A percentile compares a stretch with the other conserved stretches of the same genome.
These are phyloP conservation scores for Orthonevra nobilis DNA, from an alignment of 2,888 invertebrate genomes.

Conservation along the genomic window DNA sequence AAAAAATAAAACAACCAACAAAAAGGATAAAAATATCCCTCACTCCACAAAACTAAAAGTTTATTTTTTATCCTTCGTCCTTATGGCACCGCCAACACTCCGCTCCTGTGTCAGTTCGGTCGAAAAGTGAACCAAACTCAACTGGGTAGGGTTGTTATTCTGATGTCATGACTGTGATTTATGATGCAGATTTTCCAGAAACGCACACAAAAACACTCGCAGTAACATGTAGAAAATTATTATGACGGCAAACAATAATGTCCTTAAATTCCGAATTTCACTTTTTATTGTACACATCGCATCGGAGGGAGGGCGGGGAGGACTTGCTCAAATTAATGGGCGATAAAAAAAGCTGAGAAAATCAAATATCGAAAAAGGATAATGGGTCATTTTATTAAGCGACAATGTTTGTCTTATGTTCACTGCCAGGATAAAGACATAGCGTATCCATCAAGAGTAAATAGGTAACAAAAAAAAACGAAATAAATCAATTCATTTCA, in stretches of 20 bases:
- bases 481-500: slow-evolving; percentile 22
- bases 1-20: no score
- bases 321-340: slow-evolving; percentile 19
- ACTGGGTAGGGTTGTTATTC: slow-evolving; percentile 35
- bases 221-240: slow-evolving; percentile 41
- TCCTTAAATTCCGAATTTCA: slow-evolving; percentile 16
- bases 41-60: slow-evolving; percentile 38
- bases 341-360: slow-evolving; percentile 37
- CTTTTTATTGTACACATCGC: not conserved
- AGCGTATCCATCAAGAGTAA: slow-evolving; percentile 32
- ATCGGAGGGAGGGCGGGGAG: slow-evolving; percentile 1
- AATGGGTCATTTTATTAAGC: slow-evolving; percentile 54
- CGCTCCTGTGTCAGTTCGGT: slow-evolving; percentile 16
- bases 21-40: no score
- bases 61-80: slow-evolving; percentile 34
- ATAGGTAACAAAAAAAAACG: slow-evolving; percentile 26
- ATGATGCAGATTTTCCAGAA: slow-evolving; percentile 28
- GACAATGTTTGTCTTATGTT: slow-evolving; percentile 55
- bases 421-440: slow-evolving; percentile 13
- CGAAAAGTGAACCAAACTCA: slow-evolving; percentile 5
- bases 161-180: slow-evolving; percentile 60
- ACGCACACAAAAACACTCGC: not conserved
- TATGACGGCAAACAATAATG: slow-evolving; percentile 23
- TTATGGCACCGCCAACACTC: slow-evolving; percentile 9
- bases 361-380: slow-evolving; percentile 36